Evolutionary conservation across 2,797 vertebrate genomes (phyloP).

Genomic region (Catharus ustulatus): DNA sequence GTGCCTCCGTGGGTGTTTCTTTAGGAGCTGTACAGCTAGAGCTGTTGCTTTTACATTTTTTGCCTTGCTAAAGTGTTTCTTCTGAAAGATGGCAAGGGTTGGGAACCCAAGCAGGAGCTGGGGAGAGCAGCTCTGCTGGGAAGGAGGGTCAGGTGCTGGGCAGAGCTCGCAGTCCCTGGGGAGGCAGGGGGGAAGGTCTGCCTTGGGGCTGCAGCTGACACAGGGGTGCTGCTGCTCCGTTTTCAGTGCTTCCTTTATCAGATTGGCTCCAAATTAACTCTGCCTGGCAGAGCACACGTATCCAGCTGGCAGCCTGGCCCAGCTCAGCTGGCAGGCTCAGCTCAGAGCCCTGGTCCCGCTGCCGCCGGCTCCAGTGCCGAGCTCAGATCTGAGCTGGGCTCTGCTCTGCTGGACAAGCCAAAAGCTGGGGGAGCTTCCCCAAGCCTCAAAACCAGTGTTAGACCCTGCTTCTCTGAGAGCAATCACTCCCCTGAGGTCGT

Average conservation of each 20-base stretch:
- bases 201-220: background rate
- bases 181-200: background rate
- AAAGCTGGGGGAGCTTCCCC: background rate
- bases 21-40: constrained; percentile 13
- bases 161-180: background rate
- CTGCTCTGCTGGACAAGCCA: background rate
- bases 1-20: background rate
- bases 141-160: background rate
- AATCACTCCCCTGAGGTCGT: background rate
- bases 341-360: fast-evolving
- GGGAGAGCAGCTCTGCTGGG: background rate
- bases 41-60: background rate
- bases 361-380: fast-evolving
- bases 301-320: background rate
- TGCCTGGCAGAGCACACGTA: background rate
- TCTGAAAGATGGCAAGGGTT: background rate
- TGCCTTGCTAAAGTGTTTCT: background rate
- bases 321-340: background rate
- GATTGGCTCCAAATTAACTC: background rate
- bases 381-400: background rate
- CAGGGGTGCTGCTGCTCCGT: background rate
- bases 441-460: background rate
- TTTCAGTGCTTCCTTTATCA: background rate
- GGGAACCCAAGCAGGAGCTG: background rate
- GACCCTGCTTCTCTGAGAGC: background rate